A percentile compares a stretch with the other conserved stretches of the same genome.
Conservation (phyloP, 2,113 vertebrate species). For the Azemiops feae region DNA sequence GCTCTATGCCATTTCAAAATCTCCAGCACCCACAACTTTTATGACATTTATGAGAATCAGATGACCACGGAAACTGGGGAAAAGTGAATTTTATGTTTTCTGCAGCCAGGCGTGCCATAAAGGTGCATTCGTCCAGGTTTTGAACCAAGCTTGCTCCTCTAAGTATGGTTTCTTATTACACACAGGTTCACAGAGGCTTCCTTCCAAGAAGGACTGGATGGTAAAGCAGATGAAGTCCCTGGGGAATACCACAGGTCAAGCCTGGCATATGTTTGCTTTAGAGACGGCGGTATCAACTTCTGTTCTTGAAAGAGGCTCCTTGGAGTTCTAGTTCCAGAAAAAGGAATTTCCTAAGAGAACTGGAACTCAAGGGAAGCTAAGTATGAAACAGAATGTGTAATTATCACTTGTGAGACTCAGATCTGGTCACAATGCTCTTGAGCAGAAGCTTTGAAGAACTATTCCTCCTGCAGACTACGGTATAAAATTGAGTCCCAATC, state of each 20-base stretch:
- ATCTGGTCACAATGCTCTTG: neutral
- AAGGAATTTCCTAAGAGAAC: neutral
- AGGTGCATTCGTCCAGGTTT: neutral
- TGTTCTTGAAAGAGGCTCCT: neutral
- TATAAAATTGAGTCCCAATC: neutral
- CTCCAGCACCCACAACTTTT: no score
- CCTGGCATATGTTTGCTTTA: neutral
- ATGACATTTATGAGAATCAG: neutral
- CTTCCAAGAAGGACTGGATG: neutral
- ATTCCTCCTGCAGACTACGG: neutral
- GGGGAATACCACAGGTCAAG: neutral
- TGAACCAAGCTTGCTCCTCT: neutral
- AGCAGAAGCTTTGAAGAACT: neutral
- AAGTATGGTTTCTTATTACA: no score
- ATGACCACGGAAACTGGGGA: neutral
- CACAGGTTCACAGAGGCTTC: neutral
- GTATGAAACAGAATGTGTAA: neutral
- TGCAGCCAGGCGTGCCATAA: neutral
- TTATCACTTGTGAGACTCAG: neutral
- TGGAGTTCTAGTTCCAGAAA: neutral
- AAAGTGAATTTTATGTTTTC: neutral
- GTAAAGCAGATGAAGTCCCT: neutral
- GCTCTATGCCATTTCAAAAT: no score
- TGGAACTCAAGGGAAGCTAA: neutral
- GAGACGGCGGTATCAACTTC: no score